A percentile compares a stretch with the other conserved stretches of the same genome.
phyloP scores from a whole-genome alignment of 2,113 vertebrate genomes.

The Semnornis frantzii region DNA sequence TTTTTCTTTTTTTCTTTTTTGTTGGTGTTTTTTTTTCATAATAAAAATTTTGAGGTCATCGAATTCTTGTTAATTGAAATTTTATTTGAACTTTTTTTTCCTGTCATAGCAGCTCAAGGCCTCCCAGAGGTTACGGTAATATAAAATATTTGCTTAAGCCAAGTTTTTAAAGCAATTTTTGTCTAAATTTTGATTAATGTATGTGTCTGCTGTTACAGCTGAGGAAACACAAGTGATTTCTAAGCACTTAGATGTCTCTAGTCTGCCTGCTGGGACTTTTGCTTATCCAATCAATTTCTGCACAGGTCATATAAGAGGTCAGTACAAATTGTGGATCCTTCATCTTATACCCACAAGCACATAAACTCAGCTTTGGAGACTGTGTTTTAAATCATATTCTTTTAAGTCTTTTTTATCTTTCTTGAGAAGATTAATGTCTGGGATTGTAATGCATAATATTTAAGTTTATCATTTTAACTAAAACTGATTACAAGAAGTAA shows the following conservation, averaged over 20 bases:
- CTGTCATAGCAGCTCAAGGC: background rate
- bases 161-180: background rate
- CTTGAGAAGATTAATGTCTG: constrained; percentile 52
- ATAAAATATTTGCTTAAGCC: background rate
- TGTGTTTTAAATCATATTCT: background rate
- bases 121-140: background rate
- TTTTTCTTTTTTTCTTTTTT: no score
- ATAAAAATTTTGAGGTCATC: no score
- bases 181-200: background rate
- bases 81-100: background rate
- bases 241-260: background rate
- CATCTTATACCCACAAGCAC: background rate
- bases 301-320: background rate
- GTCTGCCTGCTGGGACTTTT: background rate
- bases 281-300: background rate
- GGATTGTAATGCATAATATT: constrained; percentile 53
- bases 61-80: background rate
- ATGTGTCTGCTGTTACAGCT: background rate
- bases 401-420: constrained; percentile 52
- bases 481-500: constrained; percentile 56
- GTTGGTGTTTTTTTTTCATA: no score
- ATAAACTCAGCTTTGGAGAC: background rate
- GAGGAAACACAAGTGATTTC: background rate
- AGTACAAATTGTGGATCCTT: background rate
- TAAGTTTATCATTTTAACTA: constrained; percentile 69